These are phyloP conservation scores for Anguilla marmorata DNA, from an alignment of 2,797 vertebrate species.

Conservation along the genomic window DNA sequence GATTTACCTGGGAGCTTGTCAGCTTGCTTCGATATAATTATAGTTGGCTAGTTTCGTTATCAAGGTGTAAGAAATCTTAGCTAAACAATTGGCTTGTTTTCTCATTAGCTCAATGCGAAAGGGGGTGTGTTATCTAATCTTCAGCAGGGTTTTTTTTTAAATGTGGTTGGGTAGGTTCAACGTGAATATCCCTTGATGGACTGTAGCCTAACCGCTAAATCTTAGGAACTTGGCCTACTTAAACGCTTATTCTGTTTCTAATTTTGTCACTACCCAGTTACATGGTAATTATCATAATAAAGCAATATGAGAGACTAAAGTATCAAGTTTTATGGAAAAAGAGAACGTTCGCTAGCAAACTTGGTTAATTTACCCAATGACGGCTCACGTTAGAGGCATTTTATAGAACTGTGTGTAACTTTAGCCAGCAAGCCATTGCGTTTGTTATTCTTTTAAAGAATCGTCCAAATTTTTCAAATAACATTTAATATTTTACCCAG, in stretches of 20 bases:
- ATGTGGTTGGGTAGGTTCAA: neutral
- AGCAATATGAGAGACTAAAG: neutral
- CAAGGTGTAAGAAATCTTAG: neutral
- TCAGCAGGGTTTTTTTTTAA: neutral
- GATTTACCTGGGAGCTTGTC: neutral
- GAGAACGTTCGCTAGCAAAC: neutral
- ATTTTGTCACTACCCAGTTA: neutral
- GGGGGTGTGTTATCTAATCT: constrained; percentile 12
- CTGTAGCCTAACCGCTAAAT: neutral
- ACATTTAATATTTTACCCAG: neutral
- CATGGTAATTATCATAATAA: neutral
- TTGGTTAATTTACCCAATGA: neutral
- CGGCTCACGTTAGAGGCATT: neutral
- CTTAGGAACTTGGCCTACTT: neutral
- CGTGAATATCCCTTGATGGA: neutral
- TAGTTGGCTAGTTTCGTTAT: neutral
- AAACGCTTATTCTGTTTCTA: neutral
- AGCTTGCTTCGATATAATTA: neutral
- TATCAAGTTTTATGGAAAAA: neutral
- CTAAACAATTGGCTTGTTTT: neutral
- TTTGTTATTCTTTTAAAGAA: neutral
- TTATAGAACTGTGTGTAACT: neutral
- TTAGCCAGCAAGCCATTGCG: neutral
- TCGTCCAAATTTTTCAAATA: neutral
- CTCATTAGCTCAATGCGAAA: neutral